These are phyloP conservation scores for Nudaria mundana DNA, from an alignment of 2,888 invertebrate species.

Conservation along the genomic window DNA sequence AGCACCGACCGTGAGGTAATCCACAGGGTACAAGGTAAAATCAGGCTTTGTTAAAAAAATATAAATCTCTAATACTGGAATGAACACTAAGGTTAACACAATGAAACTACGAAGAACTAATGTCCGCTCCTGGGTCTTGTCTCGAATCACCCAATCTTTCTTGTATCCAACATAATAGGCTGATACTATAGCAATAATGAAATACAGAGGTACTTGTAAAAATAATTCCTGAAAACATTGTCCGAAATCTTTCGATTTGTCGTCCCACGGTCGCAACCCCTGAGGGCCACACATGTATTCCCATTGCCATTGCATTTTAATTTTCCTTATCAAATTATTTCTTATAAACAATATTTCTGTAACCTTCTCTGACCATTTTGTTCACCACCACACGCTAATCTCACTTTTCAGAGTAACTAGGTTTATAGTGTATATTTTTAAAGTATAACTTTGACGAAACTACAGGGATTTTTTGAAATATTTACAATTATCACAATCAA, in stretches of 20 bases:
- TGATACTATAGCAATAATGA: constrained; percentile 88
- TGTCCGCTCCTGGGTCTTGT: constrained; percentile 82
- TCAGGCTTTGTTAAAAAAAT: constrained; percentile 77
- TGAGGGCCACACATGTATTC: constrained; percentile 88
- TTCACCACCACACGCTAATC: constrained; percentile 1
- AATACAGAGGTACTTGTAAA: constrained; percentile 88
- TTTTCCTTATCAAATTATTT: constrained; percentile 8
- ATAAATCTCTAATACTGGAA: constrained; percentile 86
- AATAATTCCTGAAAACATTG: constrained; percentile 92
- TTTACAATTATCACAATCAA: too few species aligned
- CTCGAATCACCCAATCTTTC: constrained; percentile 82
- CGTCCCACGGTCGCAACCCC: constrained; percentile 86
- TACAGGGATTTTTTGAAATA: background rate
- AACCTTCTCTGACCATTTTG: too few species aligned
- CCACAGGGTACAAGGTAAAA: constrained; percentile 81
- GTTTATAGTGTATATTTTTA: too few species aligned
- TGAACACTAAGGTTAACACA: constrained; percentile 82
- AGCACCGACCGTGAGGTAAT: constrained; percentile 86
- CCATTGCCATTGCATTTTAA: constrained; percentile 84
- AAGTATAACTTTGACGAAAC: too few species aligned
- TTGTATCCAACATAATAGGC: constrained; percentile 90
- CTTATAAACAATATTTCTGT: constrained; percentile 2
- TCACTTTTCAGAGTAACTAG: background rate
- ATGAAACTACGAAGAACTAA: constrained; percentile 84
- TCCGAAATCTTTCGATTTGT: constrained; percentile 87